Evolutionary conservation across 2,888 invertebrate species (phyloP).

Genomic region (Meiosimyza platycephala): DNA sequence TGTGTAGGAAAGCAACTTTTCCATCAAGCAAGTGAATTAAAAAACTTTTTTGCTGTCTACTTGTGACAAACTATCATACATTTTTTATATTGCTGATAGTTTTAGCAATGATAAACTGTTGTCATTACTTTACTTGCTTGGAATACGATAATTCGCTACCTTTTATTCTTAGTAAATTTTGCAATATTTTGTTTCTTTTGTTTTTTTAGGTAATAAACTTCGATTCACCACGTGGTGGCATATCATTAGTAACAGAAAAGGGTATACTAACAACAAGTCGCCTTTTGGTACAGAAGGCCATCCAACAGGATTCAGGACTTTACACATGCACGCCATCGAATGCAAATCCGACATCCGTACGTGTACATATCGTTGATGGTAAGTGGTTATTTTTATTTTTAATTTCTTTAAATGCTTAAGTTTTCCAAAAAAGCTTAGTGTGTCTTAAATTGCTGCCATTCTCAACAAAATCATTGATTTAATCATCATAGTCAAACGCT

Average conservation of each 20-base stretch:
- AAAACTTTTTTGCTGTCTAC: too few species aligned
- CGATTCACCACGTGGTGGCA: conserved; percentile 88
- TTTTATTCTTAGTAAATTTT: too few species aligned
- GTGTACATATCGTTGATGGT: conserved; percentile 90
- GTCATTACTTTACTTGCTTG: too few species aligned
- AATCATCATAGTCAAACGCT: conserved; percentile 27
- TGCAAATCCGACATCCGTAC: conserved; percentile 80
- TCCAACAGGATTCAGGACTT: conserved; percentile 81
- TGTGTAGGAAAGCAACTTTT: not conserved
- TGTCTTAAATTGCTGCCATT: not conserved
- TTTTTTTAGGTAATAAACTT: conserved; percentile 83
- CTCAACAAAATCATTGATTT: not conserved
- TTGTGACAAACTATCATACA: not conserved
- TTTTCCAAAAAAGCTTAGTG: not conserved
- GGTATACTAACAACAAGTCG: conserved; percentile 85
- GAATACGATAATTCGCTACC: too few species aligned
- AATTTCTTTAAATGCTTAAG: not conserved
- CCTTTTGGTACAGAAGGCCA: conserved; percentile 84
- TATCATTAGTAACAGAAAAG: conserved; percentile 88
- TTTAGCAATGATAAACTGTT: conserved; percentile 2
- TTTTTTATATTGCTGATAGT: not conserved
- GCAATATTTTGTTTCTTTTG: too few species aligned
- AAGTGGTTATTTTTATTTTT: conserved; percentile 62
- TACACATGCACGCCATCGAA: conserved; percentile 89
- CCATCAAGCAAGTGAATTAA: too few species aligned